Evolutionary conservation across 2,888 invertebrate genomes (phyloP), one percentile per base, ranked within the genome.

Genomic region (Epinotia bilunana): DNA sequence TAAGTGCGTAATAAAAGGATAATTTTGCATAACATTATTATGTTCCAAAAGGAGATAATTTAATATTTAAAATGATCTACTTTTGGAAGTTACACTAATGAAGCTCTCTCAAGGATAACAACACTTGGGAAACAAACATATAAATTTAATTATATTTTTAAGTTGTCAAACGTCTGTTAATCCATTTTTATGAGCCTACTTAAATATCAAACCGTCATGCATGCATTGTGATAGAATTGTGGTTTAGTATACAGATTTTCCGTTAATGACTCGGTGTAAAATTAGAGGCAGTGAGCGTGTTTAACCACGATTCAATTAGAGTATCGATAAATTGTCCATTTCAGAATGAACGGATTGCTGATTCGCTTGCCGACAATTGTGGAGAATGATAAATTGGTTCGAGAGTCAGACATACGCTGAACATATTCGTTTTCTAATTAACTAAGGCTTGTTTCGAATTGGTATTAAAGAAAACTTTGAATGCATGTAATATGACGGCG

Each of bases 261-360:
- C 4, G 16, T 49, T 49, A 49, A 49, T 49, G 13, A 49, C 49
- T 12, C 16, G 49, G 5, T 49, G 49, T 49, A 49, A 49, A 49
- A 49, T 49, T 49, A 49, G 49, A 49, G 49, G 49, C 49, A 49
- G 49, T 49, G 49, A 63, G 18, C 43, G 18, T 39, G 39, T 43
- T 18, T 39, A 20, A 43, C 39, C 18, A 39, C 43, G 18, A 43
- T 63, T 63, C 39, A 60, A 60, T 60, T 60, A 13, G 9, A 43
- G 16, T 49, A 18, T 43, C 43, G 39, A n/a, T n/a, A 43, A 63
- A 43, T 43, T 63, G 39, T 63, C 18, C 43, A 63, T 43, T 63
- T 63, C 39, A 33, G 39, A 18, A 43, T 12, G 60, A 58, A 39
- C 7, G 39, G 16, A 49, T 4, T 49, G 13, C 49, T 49, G 49